These are phyloP conservation scores for Gorsachius goisagi DNA, from an alignment of 2,113 vertebrate species.

Conservation along the genomic window DNA sequence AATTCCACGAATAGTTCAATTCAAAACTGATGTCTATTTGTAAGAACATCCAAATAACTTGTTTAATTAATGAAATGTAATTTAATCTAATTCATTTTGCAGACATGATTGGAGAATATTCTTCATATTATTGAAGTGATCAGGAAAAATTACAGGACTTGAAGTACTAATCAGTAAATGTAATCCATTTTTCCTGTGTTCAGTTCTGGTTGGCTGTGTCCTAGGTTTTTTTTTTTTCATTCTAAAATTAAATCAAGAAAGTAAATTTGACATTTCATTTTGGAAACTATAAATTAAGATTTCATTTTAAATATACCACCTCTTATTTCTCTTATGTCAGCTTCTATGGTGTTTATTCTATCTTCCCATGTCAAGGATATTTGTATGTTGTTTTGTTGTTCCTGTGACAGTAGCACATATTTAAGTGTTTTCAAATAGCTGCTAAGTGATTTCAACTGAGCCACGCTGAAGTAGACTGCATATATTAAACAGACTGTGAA, in stretches of 20 bases:
- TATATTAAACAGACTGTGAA: neutral
- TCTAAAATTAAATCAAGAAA: neutral
- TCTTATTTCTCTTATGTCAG: neutral
- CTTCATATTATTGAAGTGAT: conserved; percentile 47
- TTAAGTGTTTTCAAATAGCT: neutral
- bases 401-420: neutral
- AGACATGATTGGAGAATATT: conserved; percentile 9
- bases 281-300: neutral
- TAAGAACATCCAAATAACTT: neutral
- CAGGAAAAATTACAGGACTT: conserved; percentile 23
- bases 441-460: neutral
- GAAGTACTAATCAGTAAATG: conserved; percentile 37
- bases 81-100: conserved; percentile 53
- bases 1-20: conserved; percentile 1
- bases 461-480: neutral
- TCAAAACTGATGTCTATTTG: neutral
- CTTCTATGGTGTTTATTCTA: neutral
- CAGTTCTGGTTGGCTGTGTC: neutral
- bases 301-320: neutral
- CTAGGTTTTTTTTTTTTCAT: neutral
- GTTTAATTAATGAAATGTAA: conserved; percentile 41
- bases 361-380: neutral
- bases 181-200: neutral
- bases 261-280: neutral
- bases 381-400: neutral